Evolutionary conservation across 2,888 invertebrate species (phyloP).

Genomic region (Lasioglossum marginatum): DNA sequence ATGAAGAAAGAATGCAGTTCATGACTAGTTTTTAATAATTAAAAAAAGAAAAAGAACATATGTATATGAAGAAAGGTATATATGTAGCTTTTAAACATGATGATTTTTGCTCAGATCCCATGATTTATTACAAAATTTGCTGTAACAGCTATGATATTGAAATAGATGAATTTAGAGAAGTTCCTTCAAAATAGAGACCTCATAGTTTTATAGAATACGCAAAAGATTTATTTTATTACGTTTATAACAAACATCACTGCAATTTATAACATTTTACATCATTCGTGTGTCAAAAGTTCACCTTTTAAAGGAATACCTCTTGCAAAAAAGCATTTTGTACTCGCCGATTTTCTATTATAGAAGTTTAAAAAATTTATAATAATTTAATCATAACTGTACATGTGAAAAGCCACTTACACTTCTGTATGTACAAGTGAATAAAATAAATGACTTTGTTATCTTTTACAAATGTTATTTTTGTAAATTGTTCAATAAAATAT

Average conservation of each 20-base stretch:
- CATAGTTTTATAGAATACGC: slow-evolving; percentile 27
- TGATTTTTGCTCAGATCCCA: slow-evolving; percentile 39
- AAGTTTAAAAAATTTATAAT: neutral
- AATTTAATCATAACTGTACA: slow-evolving; percentile 17
- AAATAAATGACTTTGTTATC: slow-evolving; percentile 36
- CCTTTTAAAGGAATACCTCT: slow-evolving; percentile 6
- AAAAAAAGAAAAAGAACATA: neutral
- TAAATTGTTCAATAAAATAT: slow-evolving; percentile 29
- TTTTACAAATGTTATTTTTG: slow-evolving; percentile 23
- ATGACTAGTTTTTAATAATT: neutral
- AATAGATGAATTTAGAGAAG: slow-evolving; percentile 19
- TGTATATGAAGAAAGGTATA: slow-evolving; percentile 1
- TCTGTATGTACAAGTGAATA: slow-evolving; percentile 16
- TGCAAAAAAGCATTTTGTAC: slow-evolving; percentile 32
- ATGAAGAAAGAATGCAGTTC: neutral
- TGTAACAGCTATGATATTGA: slow-evolving; percentile 41
- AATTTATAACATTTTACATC: slow-evolving; percentile 30
- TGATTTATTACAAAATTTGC: slow-evolving; percentile 20
- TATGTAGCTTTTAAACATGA: slow-evolving; percentile 18
- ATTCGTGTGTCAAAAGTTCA: slow-evolving; percentile 18
- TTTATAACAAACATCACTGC: slow-evolving; percentile 7
- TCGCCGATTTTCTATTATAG: slow-evolving; percentile 3
- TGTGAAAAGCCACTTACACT: slow-evolving; percentile 19
- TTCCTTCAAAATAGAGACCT: slow-evolving; percentile 33
- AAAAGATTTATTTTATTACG: slow-evolving; percentile 41